Evolutionary conservation across 2,113 vertebrate genomes (phyloP), one percentile per base, ranked within the genome.

Genomic region (Arenaria interpres): DNA sequence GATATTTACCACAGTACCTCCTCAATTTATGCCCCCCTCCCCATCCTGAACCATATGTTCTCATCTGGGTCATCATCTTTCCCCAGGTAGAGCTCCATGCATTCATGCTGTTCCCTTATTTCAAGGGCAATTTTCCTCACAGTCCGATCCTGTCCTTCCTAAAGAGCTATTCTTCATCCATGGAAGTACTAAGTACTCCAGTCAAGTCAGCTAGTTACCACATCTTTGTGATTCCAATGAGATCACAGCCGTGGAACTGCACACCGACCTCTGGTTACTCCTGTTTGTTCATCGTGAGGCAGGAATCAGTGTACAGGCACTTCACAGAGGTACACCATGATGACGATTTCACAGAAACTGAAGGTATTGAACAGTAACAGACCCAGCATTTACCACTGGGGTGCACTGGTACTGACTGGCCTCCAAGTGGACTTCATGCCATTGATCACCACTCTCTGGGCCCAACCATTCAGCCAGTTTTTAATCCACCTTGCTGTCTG

Each of bases 211-310:
- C 7, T 66, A 37, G n/a, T 6, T 2, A 84, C 10, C 16, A 46
- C 6, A 23, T 48, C 8, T 5, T 2, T 63, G 30, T 46, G 8
- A 59, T 53, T 12, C n/a, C n/a, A 71, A 3, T 0, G 4, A 59
- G n/a, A 63, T 63, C 69, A 57, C 16, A 84, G 35, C 6, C 23
- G 17, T 46, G 30, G 2, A 56, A 23, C 35, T 45, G 18, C 24
- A 71, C 30, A 41, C 7, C 2, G 2, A 7, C 9, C 28, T 54
- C 66, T 82, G 9, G 8, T 74, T 71, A 24, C 33, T 77, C 33
- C 50, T 74, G 5, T 33, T 57, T 62, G 2, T 5, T 66, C 15
- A 6, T 30, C 14, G 3, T 41, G 23, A 74, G 27, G 23, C n/a
- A 81, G 35, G 25, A 62, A 33, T 17, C n/a, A 54, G 25, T 15